phyloP scores from a whole-genome alignment of 30 jellyfish, hydroid and myxozoan species.

The Nemopilema nomurai region DNA sequence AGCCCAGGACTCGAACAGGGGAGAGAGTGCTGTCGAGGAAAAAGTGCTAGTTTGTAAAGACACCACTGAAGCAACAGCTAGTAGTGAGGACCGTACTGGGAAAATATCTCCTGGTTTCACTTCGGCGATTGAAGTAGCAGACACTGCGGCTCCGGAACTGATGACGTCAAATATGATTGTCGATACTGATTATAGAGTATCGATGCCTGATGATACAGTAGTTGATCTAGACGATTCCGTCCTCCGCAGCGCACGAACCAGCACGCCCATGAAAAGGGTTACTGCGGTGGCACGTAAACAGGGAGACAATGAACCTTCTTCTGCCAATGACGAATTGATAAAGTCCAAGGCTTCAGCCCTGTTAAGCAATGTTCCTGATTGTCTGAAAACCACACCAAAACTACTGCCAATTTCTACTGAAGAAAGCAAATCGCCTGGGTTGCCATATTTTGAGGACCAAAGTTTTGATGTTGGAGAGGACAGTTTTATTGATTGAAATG shows the following conservation, averaged over 20 bases:
- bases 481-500: not conserved
- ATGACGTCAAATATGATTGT: not conserved
- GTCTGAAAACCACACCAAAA: slow-evolving; percentile 49
- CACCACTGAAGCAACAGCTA: not conserved
- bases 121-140: not conserved
- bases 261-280: slow-evolving; percentile 41
- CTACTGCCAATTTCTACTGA: slow-evolving; percentile 25
- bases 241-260: slow-evolving; percentile 33
- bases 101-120: no score
- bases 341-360: not conserved
- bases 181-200: not conserved
- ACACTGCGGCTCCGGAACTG: not conserved
- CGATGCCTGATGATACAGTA: slow-evolving; percentile 1
- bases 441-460: slow-evolving; percentile 63
- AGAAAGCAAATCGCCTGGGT: not conserved
- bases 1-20: not conserved
- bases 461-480: slow-evolving; percentile 33
- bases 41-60: not conserved
- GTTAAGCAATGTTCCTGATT: slow-evolving; percentile 42
- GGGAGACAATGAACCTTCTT: not conserved
- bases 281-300: not conserved
- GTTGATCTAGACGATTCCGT: slow-evolving; percentile 18
- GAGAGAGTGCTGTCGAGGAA: not conserved
- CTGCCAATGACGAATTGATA: not conserved
- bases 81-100: no score